Evolutionary conservation across 2,888 invertebrate genomes (phyloP).

Genomic region (Sarcophaga caerulescens): DNA sequence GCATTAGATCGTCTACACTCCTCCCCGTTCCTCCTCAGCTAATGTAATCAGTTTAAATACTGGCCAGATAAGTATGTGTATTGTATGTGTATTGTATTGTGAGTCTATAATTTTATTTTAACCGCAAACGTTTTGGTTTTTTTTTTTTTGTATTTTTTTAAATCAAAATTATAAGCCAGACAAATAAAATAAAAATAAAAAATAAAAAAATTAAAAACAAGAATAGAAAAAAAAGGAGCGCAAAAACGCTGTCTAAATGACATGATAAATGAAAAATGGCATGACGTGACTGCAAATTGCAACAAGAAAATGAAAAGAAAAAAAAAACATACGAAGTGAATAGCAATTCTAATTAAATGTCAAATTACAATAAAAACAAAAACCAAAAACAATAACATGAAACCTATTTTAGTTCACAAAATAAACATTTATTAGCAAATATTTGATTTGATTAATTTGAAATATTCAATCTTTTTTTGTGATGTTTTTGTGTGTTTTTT

Average conservation of each 20-base stretch:
- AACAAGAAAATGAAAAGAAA: slow-evolving; percentile 29
- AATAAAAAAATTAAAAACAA: slow-evolving; percentile 4
- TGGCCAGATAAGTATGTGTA: no score
- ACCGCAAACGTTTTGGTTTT: neutral
- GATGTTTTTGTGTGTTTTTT: no score
- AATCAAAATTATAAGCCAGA: slow-evolving; percentile 48
- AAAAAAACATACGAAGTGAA: neutral
- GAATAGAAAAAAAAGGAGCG: neutral
- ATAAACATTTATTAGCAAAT: neutral
- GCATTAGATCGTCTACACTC: neutral
- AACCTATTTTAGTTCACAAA: neutral
- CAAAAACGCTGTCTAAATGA: slow-evolving; percentile 35
- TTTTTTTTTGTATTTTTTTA: slow-evolving; percentile 18
- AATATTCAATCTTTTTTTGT: neutral
- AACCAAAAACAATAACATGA: neutral
- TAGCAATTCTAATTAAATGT: neutral
- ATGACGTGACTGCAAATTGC: slow-evolving; percentile 53
- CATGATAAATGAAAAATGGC: slow-evolving; percentile 64
- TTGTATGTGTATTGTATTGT: no score
- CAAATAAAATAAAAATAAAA: slow-evolving; percentile 17
- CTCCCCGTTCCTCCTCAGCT: no score
- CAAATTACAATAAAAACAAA: neutral
- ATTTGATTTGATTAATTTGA: neutral
- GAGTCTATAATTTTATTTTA: slow-evolving; percentile 11
- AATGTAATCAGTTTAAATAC: neutral